Evolutionary conservation across 2,888 invertebrate species (phyloP).

Genomic region (Drosophila tripunctata): DNA sequence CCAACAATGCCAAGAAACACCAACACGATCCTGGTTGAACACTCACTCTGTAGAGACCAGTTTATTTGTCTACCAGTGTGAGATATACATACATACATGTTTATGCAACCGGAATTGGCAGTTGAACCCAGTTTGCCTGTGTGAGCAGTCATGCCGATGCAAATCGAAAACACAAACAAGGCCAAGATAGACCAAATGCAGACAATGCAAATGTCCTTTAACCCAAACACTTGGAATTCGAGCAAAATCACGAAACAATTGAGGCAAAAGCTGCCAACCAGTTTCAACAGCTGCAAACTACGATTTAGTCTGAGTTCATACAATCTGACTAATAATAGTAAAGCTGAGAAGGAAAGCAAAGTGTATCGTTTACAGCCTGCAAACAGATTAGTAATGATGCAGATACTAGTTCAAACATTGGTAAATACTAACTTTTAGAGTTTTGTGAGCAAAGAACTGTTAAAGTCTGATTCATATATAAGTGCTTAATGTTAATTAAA

Average conservation of each 20-base stretch:
- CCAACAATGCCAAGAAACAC: slow-evolving; percentile 21
- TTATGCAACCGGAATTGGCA: slow-evolving; percentile 32
- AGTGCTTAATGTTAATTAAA: too few species aligned
- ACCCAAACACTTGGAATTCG: not conserved
- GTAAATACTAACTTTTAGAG: too few species aligned
- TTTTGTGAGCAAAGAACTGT: too few species aligned
- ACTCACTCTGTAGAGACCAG: slow-evolving; percentile 17
- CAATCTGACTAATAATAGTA: too few species aligned
- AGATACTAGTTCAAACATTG: too few species aligned
- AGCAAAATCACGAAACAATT: slow-evolving; percentile 22
- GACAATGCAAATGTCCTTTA: slow-evolving; percentile 30
- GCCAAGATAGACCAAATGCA: not conserved
- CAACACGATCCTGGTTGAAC: slow-evolving; percentile 2
- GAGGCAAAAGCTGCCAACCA: not conserved
- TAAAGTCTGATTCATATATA: too few species aligned
- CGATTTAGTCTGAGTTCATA: not conserved
- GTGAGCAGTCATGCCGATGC: slow-evolving; percentile 18
- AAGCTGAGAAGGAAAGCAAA: not conserved
- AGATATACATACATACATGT: slow-evolving; percentile 8
- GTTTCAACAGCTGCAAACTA: not conserved
- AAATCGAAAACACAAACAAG: slow-evolving; percentile 19
- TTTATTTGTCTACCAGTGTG: slow-evolving; percentile 33
- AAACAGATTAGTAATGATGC: too few species aligned
- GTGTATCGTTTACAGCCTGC: too few species aligned
- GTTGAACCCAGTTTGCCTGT: slow-evolving; percentile 32